A percentile compares a stretch with the other conserved stretches of the same genome.
Conservation (phyloP, 2,888 invertebrate species). For the Epirrhoe alternata region DNA sequence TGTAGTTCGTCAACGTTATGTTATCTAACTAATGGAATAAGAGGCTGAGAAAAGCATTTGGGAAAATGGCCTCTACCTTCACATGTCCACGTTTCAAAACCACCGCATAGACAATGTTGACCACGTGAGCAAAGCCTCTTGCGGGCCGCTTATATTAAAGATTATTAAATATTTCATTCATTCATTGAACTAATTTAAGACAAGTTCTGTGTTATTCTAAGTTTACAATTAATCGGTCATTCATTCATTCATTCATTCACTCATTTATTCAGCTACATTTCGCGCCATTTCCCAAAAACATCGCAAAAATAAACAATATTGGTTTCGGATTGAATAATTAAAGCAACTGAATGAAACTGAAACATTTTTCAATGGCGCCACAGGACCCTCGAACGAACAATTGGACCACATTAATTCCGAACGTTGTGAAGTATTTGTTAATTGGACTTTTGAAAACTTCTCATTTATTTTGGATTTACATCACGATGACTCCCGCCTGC, state of each 20-base stretch:
- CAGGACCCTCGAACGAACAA: not conserved
- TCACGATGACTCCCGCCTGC: no score
- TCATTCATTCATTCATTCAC: not conserved
- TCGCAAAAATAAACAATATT: not conserved
- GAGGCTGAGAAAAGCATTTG: constrained; percentile 36
- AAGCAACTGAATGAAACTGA: constrained; percentile 6
- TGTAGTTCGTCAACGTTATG: no score
- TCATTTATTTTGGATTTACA: not conserved
- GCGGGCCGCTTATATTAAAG: no score
- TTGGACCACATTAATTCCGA: not conserved
- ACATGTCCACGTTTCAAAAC: no score
- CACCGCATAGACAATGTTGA: no score
- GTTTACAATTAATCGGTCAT: not conserved
- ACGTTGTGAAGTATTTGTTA: not conserved
- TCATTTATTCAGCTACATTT: not conserved
- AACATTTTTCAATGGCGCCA: not conserved
- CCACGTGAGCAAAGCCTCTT: no score
- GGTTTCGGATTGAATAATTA: constrained; percentile 1
- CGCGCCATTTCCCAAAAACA: not conserved
- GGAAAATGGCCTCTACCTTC: constrained; percentile 17
- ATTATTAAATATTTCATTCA: no score
- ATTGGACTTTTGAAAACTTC: not conserved
- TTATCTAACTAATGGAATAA: no score
- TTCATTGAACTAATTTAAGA: no score
- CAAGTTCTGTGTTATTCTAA: no score